Evolutionary conservation across 2,797 vertebrate species (phyloP), one percentile per base, ranked within the genome.

Genomic region (Trachops cirrhosus): DNA sequence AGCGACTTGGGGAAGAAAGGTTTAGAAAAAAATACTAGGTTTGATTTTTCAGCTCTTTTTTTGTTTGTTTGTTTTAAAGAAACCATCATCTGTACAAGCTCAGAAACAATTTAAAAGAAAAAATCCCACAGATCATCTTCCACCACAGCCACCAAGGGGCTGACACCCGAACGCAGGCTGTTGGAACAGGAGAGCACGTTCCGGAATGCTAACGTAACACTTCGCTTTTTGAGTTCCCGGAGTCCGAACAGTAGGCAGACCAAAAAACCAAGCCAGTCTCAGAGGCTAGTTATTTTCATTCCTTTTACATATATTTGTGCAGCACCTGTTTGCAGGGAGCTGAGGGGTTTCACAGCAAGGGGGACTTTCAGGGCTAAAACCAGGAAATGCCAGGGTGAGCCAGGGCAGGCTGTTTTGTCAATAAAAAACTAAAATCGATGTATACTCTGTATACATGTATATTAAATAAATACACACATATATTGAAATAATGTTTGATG

Each of bases 51-150:
- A 75, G 19, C 5, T 50, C 34, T 46, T 77, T 70, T 74, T 70
- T 16, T 16, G 50, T 78, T 77, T 93, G 22, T 62, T 16, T 39
- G 52, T 78, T 78, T 78, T 54, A 14, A 82, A 54, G 59, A 59
- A 80, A 59, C 22, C 8, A 59, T 67, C 37, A 39, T 37, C 44
- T 16, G 87, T 70, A 92, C 91, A 46, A 95, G 59, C 70, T 96
- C 86, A 48, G 80, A 79, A 95, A 89, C 21, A 86, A 73, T 79
- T 93, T 78, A 87, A 89, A 91, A 97, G 26, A 48, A 79, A 90
- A 75, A 73, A 67, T 44, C 39, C 4, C 34, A 21, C 67, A 52
- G 54, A 41, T 93, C 71, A 57, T 84, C 95, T 93, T 89, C 82
- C 64, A 79, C 44, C 52, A 57, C 19, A 70, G 54, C 82, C 68